These are phyloP conservation scores for Notothenia rossii DNA, from an alignment of 2,113 vertebrate genomes.

Conservation along the genomic window DNA sequence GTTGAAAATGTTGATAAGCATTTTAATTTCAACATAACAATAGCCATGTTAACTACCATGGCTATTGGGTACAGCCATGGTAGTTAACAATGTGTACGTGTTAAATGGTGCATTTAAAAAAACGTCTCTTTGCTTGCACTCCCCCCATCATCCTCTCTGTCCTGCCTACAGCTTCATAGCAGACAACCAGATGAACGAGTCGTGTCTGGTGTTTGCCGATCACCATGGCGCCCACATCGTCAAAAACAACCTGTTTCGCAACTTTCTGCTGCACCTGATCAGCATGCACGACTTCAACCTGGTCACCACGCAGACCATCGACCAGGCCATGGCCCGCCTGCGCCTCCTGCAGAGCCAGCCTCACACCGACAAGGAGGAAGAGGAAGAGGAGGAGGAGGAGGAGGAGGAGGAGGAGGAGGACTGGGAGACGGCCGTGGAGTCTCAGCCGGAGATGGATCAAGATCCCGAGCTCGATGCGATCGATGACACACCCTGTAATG, in stretches of 20 bases:
- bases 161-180: conserved; percentile 91
- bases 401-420: conserved; percentile 69
- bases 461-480: conserved; percentile 38
- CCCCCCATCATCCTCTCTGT: neutral
- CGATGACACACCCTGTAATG: conserved; percentile 36
- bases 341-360: conserved; percentile 85
- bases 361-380: neutral
- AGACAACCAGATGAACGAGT: conserved; percentile 98
- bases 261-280: conserved; percentile 97
- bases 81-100: no score
- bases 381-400: conserved; percentile 21
- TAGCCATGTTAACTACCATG: no score
- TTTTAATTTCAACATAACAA: no score
- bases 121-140: no score
- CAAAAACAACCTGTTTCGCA: conserved; percentile 91
- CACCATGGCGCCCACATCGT: conserved; percentile 89
- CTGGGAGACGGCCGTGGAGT: conserved; percentile 77
- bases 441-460: conserved; percentile 62
- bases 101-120: no score
- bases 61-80: no score
- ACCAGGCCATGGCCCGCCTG: conserved; percentile 92
- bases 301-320: conserved; percentile 92
- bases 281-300: conserved; percentile 99
- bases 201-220: conserved; percentile 95
- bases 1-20: no score